These are phyloP conservation scores for Teleiodes luculella DNA, from an alignment of 2,888 invertebrate species.

Conservation along the genomic window DNA sequence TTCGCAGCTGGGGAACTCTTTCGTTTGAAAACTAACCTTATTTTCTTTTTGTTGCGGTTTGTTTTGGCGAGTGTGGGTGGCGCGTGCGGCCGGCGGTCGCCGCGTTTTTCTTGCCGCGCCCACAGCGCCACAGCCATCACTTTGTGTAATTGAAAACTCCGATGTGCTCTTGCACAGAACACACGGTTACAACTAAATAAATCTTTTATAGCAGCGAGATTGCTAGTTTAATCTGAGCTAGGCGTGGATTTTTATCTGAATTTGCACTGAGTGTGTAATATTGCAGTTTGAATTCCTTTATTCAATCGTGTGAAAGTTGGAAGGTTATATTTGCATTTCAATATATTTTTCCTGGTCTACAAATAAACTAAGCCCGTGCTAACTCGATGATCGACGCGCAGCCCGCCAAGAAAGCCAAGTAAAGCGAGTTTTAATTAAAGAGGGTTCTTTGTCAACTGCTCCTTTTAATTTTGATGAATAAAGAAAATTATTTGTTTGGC, in stretches of 20 bases:
- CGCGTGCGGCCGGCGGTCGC: conserved; percentile 44
- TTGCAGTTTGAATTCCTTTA: background rate
- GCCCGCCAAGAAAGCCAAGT: conserved; percentile 46
- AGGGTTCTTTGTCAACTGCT: conserved; percentile 71
- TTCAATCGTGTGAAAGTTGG: background rate
- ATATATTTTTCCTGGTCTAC: conserved; percentile 2
- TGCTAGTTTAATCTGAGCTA: conserved; percentile 24
- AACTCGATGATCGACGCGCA: conserved; percentile 42
- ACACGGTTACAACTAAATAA: conserved; percentile 60
- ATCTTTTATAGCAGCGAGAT: conserved; percentile 44
- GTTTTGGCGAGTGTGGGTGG: conserved; percentile 44
- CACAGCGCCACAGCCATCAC: conserved; percentile 64
- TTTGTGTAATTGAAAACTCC: conserved; percentile 77
- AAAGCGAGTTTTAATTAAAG: conserved; percentile 71
- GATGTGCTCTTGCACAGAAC: conserved; percentile 71
- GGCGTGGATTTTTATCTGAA: conserved; percentile 3
- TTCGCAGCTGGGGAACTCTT: conserved; percentile 37
- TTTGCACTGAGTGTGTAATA: conserved; percentile 1
- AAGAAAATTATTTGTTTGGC: conserved; percentile 76
- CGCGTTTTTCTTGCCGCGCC: conserved; percentile 66
- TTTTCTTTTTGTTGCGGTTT: conserved; percentile 47
- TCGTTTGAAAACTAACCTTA: conserved; percentile 56
- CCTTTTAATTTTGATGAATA: conserved; percentile 77
- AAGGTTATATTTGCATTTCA: background rate
- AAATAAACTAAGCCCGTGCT: conserved; percentile 41